phyloP scores from a whole-genome alignment of 2,797 vertebrate species.

The Potorous gilbertii region DNA sequence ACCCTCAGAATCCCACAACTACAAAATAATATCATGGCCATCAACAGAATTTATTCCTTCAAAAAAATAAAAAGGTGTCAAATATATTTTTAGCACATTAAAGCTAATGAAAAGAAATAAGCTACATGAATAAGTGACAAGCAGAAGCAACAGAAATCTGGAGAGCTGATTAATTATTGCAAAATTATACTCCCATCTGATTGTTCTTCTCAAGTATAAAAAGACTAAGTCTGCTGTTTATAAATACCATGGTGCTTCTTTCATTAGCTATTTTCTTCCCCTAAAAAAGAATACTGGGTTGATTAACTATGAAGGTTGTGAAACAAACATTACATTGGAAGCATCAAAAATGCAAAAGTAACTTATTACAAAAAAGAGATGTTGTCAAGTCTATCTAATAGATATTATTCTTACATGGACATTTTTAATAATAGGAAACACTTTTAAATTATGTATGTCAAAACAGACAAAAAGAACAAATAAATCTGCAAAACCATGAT shows the following conservation, averaged over 20 bases:
- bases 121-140: conserved; percentile 67
- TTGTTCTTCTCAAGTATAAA: conserved; percentile 68
- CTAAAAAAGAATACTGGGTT: conserved; percentile 50
- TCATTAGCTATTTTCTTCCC: conserved; percentile 61
- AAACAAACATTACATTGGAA: conserved; percentile 66
- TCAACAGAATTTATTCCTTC: conserved; percentile 35
- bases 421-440: conserved; percentile 55
- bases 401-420: conserved; percentile 7
- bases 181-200: conserved; percentile 74
- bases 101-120: conserved; percentile 60
- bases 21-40: conserved; percentile 7
- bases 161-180: conserved; percentile 77
- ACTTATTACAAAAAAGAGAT: conserved; percentile 26
- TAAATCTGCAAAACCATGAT: not conserved
- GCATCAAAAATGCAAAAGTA: conserved; percentile 54
- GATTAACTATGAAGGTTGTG: conserved; percentile 76
- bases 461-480: conserved; percentile 29
- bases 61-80: conserved; percentile 24
- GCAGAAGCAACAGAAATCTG: conserved; percentile 65
- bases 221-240: conserved; percentile 67
- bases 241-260: conserved; percentile 64
- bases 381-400: conserved; percentile 38
- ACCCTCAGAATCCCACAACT: conserved; percentile 36
- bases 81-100: conserved; percentile 48
- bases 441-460: conserved; percentile 12